phyloP scores from a whole-genome alignment of 2,888 invertebrate species.

The Ephialtes manifestator region DNA sequence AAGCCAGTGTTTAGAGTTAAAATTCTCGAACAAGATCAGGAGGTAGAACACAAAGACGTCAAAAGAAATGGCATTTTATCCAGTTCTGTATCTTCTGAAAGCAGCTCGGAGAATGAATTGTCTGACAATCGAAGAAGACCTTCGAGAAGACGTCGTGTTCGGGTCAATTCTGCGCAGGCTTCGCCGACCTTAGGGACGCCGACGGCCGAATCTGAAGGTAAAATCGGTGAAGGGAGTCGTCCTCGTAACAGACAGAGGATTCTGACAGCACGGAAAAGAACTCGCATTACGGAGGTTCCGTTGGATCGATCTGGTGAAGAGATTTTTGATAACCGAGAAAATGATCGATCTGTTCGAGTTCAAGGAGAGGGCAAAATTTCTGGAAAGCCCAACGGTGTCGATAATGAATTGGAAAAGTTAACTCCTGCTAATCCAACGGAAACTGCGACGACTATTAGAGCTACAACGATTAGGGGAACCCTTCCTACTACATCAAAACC shows the following conservation, averaged over 20 bases:
- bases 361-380: not conserved
- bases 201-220: not conserved
- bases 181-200: not conserved
- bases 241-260: conserved; percentile 56
- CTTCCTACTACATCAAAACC: conserved; percentile 46
- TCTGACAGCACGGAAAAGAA: conserved; percentile 50
- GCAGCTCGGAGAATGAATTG: conserved; percentile 70
- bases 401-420: conserved; percentile 27
- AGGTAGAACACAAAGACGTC: not conserved
- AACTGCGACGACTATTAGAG: conserved; percentile 56
- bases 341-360: conserved; percentile 2
- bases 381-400: conserved; percentile 18
- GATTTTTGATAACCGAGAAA: not conserved
- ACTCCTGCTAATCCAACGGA: conserved; percentile 24
- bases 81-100: conserved; percentile 63
- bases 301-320: not conserved
- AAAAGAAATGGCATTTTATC: not conserved
- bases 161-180: not conserved
- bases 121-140: conserved; percentile 27
- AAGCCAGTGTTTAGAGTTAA: conserved; percentile 67
- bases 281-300: conserved; percentile 1
- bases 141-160: conserved; percentile 36
- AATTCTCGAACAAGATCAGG: conserved; percentile 59
- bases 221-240: not conserved
- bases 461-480: conserved; percentile 74